Base-by-base conservation (phyloP, 1,140 invertebrate genomes). In the Drosophila mayri region DNA sequence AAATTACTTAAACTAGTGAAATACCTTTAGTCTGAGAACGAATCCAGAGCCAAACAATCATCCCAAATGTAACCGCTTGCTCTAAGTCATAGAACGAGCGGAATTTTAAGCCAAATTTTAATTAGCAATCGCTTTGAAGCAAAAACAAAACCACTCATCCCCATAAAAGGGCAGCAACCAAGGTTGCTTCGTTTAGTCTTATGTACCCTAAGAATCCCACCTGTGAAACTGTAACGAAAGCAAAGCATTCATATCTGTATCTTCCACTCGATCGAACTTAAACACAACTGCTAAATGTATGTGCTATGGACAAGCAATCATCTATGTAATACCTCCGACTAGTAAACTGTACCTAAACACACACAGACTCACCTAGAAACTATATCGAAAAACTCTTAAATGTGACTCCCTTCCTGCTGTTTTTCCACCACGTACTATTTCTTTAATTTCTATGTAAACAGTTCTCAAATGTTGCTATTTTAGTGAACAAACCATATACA, bases 271-370 rank as follows among this genome's bases (percentile, higher is more conserved):
- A 67, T 37, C 44, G 46, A 77, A 63, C 66, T 68, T 74, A 68
- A 38, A 55, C 65, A 47, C 60, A 66, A 61, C 43, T 63, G 54
- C 73, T 64, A 67, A 58, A 73, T 50, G 16, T 47, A 62, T 66
- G 22, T 38, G 52, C 28, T 50, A 72, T 49, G 58, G 62, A 61
- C 38, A 79, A 87, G 70, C 83, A 88, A 88, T 88, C 81, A 88
- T 76, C 79, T 86, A 71, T 72, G 38, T 70, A 83, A 91, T 91
- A 91, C 87, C 87, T 91, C 87, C 87, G 77, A 91, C 60, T 81
- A 83, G 78, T 63, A 68, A 70, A 67, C 77, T 81, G 87, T 91
- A 91, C 87, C 87, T 91, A 76, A 88, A 71, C 25, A 49, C 30
- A 52, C 25, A 4, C 25, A 30, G 28, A 28, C 44, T 16, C 70